Evolutionary conservation across 2,797 vertebrate species (phyloP).

Genomic region (Tokudaia tokunoshimensis): DNA sequence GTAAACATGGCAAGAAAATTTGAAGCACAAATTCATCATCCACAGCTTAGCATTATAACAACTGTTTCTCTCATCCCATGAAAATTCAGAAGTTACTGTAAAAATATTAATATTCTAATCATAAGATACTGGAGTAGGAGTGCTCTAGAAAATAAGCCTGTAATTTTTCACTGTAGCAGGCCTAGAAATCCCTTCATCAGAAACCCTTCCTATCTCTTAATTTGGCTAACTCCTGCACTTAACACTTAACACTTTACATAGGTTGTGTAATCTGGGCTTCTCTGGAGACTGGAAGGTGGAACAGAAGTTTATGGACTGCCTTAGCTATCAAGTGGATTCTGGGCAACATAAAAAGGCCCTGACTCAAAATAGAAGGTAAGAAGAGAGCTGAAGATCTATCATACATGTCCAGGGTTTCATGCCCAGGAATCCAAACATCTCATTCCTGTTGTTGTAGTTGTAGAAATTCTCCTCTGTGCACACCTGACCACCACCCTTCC

Average conservation of each 20-base stretch:
- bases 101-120: not conserved
- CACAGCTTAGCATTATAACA: not conserved
- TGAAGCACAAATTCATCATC: not conserved
- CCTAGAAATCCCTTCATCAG: not conserved
- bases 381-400: not conserved
- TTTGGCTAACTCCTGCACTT: not conserved
- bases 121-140: not conserved
- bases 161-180: not conserved
- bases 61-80: no score
- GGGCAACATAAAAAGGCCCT: not conserved
- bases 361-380: not conserved
- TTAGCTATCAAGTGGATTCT: not conserved
- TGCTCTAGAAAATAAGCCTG: not conserved
- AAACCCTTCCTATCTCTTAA: not conserved
- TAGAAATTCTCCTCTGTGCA: not conserved
- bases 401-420: not conserved
- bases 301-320: not conserved
- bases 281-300: not conserved
- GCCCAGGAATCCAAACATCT: not conserved
- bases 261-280: not conserved
- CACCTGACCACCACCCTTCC: not conserved
- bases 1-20: not conserved
- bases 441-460: not conserved
- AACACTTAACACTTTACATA: no score
- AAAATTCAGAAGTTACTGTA: conserved; percentile 46